Conservation (phyloP, 1,140 invertebrate genomes). For the Magallana angulata region DNA sequence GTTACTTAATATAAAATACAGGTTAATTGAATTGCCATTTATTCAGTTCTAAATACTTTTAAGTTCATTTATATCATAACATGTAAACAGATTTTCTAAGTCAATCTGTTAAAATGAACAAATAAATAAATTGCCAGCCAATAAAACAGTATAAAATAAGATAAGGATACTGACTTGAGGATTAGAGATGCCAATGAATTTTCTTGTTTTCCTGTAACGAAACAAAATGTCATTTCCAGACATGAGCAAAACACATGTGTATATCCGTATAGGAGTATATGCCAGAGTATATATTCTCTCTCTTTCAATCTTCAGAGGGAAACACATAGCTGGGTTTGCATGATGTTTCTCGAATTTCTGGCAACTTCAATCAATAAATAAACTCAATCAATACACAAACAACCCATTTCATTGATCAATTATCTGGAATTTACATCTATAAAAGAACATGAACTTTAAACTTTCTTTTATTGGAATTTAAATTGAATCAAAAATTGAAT, state of each 20-base stretch:
- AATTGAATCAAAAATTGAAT: neutral
- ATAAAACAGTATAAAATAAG: neutral
- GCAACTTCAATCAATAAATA: neutral
- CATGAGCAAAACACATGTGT: neutral
- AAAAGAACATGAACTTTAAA: neutral
- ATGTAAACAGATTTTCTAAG: too few relatives aligned
- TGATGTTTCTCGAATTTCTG: neutral
- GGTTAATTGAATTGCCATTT: too few relatives aligned
- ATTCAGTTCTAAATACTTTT: too few relatives aligned
- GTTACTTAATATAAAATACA: too few relatives aligned
- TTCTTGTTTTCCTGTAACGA: constrained; percentile 36
- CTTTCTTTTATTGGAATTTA: neutral
- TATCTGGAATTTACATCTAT: neutral
- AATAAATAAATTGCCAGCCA: too few relatives aligned
- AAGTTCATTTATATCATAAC: too few relatives aligned
- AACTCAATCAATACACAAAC: constrained; percentile 18
- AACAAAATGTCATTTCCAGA: constrained; percentile 10
- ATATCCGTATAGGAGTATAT: neutral
- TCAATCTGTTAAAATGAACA: too few relatives aligned
- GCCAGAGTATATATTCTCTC: neutral
- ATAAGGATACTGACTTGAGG: neutral
- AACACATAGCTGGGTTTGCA: neutral
- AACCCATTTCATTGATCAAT: neutral
- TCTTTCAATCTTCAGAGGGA: neutral
- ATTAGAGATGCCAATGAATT: neutral